A percentile compares a stretch with the other conserved stretches of the same genome.
Evolutionary conservation across 2,113 vertebrate genomes (phyloP).

Genomic region (Leiothrix lutea): DNA sequence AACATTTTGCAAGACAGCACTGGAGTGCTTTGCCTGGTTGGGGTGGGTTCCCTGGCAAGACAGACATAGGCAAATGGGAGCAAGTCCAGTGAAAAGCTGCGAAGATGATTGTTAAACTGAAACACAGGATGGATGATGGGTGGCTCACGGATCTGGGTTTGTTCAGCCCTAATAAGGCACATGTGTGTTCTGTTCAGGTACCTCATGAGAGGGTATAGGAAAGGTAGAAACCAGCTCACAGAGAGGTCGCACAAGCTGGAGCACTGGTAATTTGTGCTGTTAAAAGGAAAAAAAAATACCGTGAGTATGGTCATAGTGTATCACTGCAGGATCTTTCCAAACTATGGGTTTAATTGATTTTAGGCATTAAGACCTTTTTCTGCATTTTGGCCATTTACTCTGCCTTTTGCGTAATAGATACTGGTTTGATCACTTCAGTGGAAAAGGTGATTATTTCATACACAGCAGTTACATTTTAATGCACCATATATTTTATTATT

Average conservation of each 20-base stretch:
- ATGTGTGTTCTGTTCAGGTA: neutral
- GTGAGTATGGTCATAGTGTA: accelerated
- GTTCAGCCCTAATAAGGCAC: neutral
- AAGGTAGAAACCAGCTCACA: neutral
- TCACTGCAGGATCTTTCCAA: neutral
- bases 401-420: neutral
- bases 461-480: neutral
- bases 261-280: neutral
- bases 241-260: neutral
- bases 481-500: neutral
- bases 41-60: neutral
- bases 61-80: neutral
- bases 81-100: neutral
- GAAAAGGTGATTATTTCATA: neutral
- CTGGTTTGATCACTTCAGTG: neutral
- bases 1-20: neutral
- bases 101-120: neutral
- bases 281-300: neutral
- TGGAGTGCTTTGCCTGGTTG: neutral
- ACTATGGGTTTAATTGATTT: neutral
- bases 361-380: neutral
- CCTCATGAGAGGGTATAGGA: neutral
- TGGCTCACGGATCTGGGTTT: neutral
- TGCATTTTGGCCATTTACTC: neutral
- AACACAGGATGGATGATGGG: neutral